A percentile compares a stretch with the other conserved stretches of the same genome.
Conservation (phyloP, 2,888 invertebrate genomes). For the Agrotis clavis region DNA sequence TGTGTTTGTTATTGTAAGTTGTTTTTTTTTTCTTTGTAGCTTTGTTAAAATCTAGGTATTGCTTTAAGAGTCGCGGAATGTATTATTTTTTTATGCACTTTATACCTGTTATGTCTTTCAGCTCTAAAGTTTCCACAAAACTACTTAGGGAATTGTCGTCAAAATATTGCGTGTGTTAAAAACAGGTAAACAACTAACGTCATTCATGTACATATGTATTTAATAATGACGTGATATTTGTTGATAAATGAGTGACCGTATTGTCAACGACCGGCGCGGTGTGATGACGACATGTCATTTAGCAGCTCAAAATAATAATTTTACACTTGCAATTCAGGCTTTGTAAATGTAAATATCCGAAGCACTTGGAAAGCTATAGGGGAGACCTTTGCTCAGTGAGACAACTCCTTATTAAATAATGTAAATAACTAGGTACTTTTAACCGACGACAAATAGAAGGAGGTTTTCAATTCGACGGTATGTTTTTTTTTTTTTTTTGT, state of each 20-base stretch:
- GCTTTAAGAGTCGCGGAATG: neutral
- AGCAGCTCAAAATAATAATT: neutral
- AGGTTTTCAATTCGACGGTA: too few species aligned
- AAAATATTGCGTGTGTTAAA: neutral
- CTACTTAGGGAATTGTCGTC: neutral
- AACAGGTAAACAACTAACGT: neutral
- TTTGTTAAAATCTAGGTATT: neutral
- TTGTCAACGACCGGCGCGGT: neutral
- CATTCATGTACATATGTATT: neutral
- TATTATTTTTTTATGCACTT: too few species aligned
- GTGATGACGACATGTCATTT: neutral
- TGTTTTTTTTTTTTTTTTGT: too few species aligned
- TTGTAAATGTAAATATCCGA: neutral
- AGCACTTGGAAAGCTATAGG: too few species aligned
- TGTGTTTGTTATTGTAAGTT: neutral
- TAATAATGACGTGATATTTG: constrained; percentile 4
- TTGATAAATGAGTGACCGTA: constrained; percentile 9
- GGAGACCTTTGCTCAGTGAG: too few species aligned
- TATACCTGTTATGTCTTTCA: too few species aligned
- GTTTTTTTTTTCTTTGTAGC: neutral
- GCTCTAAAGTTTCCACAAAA: neutral
- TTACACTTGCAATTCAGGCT: too few species aligned
- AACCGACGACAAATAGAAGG: too few species aligned
- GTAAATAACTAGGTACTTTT: too few species aligned
- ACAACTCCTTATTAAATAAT: too few species aligned